Base-by-base conservation (phyloP, 1,140 invertebrate species). In the Conus betulinus region DNA sequence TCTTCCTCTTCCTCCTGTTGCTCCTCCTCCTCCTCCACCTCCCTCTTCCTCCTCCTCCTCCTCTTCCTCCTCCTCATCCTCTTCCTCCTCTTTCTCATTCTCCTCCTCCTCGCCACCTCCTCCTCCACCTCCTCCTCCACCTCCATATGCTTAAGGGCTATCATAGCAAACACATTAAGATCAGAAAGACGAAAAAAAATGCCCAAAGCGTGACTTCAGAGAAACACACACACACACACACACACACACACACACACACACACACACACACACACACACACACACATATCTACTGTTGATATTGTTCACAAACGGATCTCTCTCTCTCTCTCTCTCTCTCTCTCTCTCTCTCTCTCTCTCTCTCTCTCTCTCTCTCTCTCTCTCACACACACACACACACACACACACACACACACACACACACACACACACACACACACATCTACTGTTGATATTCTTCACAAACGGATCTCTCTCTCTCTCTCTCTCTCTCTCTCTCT, bases 341-440 rank as follows among this genome's bases (percentile, higher is more conserved):
- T 39, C 39, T 39, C 39, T 39, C 39, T 39, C 39, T 39, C 39
- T n/a, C 39, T 39, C 39, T 39, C 39, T 39, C 39, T 39, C 39
- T 39, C 39, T 39, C 39, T 3, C 39, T n/a, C n/a, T n/a, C 52
- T 60, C 84, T 60, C 52, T 60, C 84, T 60, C 52, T 60, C 84
- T 60, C 52, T 60, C 84, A 85, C 52, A 85, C 84, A 85, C 52
- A 85, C 84, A 85, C 52, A 63, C 84, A 85, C n/a, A 85, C 84
- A 63, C n/a, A 67, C 60, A 23, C 60, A 23, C 60, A 15, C 60
- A 67, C 60, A 67, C 60, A 67, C 60, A 67, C 60, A 63, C 84
- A 85, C 53, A 63, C 84, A 85, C 39, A 39, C 39, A 39, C 39
- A 39, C 39, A 39, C 39, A 39, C 39, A 39, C 39, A 39, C 39